A percentile compares a stretch with the other conserved stretches of the same genome.
Conservation (phyloP, 2,113 vertebrate species). For the Aegotheles bennettii region DNA sequence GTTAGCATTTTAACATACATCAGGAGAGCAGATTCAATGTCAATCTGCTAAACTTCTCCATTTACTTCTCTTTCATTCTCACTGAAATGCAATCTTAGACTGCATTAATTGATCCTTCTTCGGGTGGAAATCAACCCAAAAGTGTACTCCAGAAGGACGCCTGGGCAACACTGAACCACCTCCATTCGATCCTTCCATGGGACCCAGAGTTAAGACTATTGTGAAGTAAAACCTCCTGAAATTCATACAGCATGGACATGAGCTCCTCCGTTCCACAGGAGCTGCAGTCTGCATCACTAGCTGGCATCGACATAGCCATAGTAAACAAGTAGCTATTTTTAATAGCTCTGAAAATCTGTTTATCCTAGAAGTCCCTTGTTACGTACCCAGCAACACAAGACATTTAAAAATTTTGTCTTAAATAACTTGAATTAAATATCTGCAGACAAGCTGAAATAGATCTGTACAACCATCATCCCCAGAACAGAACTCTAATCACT, state of each 20-base stretch:
- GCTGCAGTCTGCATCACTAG: background rate
- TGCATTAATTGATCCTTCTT: background rate
- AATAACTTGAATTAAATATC: background rate
- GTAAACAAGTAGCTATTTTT: background rate
- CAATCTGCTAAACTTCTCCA: background rate
- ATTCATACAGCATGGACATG: background rate
- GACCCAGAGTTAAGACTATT: background rate
- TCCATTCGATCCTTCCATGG: fast-evolving
- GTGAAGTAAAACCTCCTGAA: background rate
- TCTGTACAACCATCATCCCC: background rate
- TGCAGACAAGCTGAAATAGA: background rate
- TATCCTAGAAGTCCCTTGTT: background rate
- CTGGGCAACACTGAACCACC: background rate
- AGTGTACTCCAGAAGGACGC: background rate
- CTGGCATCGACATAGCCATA: background rate
- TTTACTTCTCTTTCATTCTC: background rate
- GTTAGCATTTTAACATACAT: background rate
- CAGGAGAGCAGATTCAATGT: background rate
- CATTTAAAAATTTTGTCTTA: background rate
- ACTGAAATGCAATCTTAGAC: background rate
- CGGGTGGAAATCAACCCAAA: background rate
- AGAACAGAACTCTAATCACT: background rate
- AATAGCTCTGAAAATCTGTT: background rate
- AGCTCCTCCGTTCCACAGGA: background rate
- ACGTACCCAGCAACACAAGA: background rate